Percentiles rank a stretch among this genome's conserved stretches.
phyloP scores from a whole-genome alignment of 2,888 invertebrate species.

The Cantharis rustica region DNA sequence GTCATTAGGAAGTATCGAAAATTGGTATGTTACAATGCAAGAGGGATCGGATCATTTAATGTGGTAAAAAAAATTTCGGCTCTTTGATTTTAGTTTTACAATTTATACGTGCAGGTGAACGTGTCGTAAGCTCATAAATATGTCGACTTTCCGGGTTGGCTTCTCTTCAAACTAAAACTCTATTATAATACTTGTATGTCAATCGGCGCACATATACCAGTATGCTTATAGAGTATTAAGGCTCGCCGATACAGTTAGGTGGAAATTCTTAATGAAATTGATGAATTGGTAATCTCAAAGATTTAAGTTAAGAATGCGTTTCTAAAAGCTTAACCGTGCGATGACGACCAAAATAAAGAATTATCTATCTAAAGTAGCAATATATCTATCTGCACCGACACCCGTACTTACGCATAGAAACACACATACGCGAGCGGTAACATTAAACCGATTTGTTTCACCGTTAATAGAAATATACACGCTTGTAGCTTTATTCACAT shows the following conservation, averaged over 20 bases:
- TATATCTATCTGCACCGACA: constrained; percentile 24
- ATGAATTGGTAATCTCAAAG: constrained; percentile 4
- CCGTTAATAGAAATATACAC: constrained; percentile 24
- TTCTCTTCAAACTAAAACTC: constrained; percentile 14
- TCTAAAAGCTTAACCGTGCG: constrained; percentile 2
- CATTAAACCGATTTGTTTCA: constrained; percentile 25
- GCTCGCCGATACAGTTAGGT: neutral
- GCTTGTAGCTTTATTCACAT: neutral
- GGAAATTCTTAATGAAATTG: constrained; percentile 11
- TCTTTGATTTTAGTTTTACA: constrained; percentile 18
- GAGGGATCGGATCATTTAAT: neutral
- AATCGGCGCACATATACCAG: constrained; percentile 4
- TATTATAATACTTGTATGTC: constrained; percentile 12
- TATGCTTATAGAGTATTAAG: neutral
- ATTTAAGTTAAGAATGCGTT: constrained; percentile 8
- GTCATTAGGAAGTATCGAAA: neutral
- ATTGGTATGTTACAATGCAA: neutral
- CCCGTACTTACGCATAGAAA: constrained; percentile 1
- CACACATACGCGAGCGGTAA: constrained; percentile 18
- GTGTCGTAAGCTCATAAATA: constrained; percentile 13
- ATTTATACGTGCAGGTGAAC: constrained; percentile 19
- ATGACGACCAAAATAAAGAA: constrained; percentile 22
- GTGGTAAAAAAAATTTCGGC: neutral
- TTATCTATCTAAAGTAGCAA: constrained; percentile 16
- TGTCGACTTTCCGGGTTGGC: constrained; percentile 28